phyloP scores from a whole-genome alignment of 2,113 vertebrate species.

The Bos indicus region DNA sequence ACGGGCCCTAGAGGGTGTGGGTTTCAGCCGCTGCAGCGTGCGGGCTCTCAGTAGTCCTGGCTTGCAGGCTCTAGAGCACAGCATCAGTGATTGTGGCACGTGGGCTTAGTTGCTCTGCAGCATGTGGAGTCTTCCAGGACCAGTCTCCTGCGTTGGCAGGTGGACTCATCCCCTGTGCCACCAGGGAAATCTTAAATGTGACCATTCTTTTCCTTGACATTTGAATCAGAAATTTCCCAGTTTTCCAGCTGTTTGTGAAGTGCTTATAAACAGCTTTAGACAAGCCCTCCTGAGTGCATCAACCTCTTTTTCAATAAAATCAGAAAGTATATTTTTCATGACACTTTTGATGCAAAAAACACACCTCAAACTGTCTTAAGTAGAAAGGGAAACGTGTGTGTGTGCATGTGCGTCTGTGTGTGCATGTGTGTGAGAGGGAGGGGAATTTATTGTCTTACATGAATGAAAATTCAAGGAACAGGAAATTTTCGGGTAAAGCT shows the following conservation, averaged over 20 bases:
- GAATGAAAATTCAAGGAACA: not conserved
- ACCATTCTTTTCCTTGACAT: not conserved
- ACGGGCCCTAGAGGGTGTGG: not conserved
- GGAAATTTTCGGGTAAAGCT: not conserved
- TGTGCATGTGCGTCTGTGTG: fast-evolving
- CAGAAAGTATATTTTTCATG: not conserved
- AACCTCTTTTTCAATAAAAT: not conserved
- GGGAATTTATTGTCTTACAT: not conserved
- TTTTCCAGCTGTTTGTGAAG: not conserved
- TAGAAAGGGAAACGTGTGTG: not conserved
- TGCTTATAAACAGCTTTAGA: not conserved
- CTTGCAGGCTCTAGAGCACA: not conserved
- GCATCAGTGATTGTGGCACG: not conserved
- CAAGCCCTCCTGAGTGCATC: not conserved
- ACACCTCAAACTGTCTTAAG: not conserved
- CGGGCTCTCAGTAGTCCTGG: not conserved
- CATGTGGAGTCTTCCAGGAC: not conserved
- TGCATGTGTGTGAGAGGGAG: not conserved
- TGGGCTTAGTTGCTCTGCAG: not conserved
- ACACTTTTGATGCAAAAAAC: not conserved
- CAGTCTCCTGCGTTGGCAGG: not conserved
- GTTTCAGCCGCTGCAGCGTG: not conserved
- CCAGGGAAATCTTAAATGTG: not conserved
- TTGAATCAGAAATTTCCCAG: not conserved
- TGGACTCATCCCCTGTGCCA: not conserved